Evolutionary conservation across 2,888 invertebrate species (phyloP), one percentile per base, ranked within the genome.

Genomic region (Morpho helenor): DNA sequence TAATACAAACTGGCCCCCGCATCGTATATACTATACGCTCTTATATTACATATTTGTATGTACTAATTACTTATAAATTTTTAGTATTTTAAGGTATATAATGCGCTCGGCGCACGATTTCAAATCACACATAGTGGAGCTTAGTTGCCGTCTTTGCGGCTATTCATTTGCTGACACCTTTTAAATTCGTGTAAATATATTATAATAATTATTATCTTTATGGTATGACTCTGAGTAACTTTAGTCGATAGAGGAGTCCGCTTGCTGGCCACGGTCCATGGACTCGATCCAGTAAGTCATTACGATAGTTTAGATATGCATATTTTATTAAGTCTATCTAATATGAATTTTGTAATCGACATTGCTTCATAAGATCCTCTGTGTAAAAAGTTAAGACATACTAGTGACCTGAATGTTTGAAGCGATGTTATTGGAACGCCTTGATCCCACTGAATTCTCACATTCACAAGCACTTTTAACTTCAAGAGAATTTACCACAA

Each of bases 341-440:
- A 83, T 87, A 87, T 88, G 84, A 85, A 88, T 89, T 88, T 89
- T 89, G 87, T 88, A 89, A 87, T 87, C 84, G 82, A 87, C 88
- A 87, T 90, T 84, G 89, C 89, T 89, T 89, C 88, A 87, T 81
- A 88, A 88, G 84, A 86, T 82, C 87, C 82, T 87, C 84, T 88
- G 84, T 89, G 83, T 88, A 89, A 87, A 88, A 86, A 89, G 82
- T 77, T 84, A 87, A 88, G 85, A 88, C 87, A 87, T 87, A 90
- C 89, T 89, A 89, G 89, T 90, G 89, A 90, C 89, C 89, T 90
- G 89, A 89, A 86, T 84, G 83, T 84, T 84, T 82, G 87, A 84
- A 86, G 84, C 84, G 83, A 82, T 84, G 82, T 82, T 84, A 79
- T 74, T 77, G 77, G 79, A 71, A 80, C 79, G 80, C 81, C 81